A percentile compares a stretch with the other conserved stretches of the same genome.
phyloP scores from a whole-genome alignment of 2,797 vertebrate species.

The Poecilia velifera region DNA sequence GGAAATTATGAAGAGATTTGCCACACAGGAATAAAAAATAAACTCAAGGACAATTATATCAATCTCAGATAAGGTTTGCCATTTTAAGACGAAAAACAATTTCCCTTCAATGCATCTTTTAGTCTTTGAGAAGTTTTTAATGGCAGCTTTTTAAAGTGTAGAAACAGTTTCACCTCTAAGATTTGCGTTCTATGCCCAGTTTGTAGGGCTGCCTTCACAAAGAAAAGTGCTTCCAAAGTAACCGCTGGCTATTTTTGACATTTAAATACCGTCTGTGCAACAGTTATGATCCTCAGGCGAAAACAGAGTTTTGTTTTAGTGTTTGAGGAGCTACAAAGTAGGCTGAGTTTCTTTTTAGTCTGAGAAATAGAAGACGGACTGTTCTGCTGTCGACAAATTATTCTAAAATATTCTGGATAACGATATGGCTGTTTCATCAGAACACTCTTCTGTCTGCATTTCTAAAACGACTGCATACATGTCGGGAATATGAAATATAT shows the following conservation, averaged over 20 bases:
- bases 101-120: neutral
- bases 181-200: conserved; percentile 12
- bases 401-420: conserved; percentile 12
- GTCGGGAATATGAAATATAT: neutral
- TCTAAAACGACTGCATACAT: conserved; percentile 1
- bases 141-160: conserved; percentile 29
- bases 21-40: neutral
- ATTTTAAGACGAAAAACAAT: neutral
- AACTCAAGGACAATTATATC: neutral
- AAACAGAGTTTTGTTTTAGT: conserved; percentile 34
- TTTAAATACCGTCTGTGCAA: conserved; percentile 46
- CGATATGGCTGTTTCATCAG: conserved; percentile 17
- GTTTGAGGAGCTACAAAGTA: conserved; percentile 43
- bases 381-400: conserved; percentile 10
- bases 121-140: conserved; percentile 10
- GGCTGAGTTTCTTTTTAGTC: conserved; percentile 22
- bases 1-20: neutral
- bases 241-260: conserved; percentile 54
- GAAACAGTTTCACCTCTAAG: conserved; percentile 31
- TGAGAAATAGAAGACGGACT: neutral
- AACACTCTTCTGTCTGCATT: neutral
- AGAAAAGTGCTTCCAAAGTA: conserved; percentile 45
- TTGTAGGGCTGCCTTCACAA: conserved; percentile 40
- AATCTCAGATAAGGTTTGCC: neutral
- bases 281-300: conserved; percentile 36